Conservation (phyloP, 2,113 vertebrate genomes). For the Pteropus alecto region DNA sequence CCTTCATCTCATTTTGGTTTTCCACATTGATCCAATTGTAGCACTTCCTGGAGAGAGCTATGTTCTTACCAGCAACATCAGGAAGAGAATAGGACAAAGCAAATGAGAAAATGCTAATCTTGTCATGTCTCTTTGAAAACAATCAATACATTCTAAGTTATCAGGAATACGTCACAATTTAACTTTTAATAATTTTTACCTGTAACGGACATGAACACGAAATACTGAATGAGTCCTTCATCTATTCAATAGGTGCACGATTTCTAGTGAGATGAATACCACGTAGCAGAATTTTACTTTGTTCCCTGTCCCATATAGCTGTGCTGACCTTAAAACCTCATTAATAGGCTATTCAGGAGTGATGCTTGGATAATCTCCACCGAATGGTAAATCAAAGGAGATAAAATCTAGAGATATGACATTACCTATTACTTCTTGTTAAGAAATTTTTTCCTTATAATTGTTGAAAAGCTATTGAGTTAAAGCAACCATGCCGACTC, state of each 20-base stretch:
- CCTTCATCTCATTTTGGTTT: constrained; percentile 59
- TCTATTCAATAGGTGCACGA: neutral
- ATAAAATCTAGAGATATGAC: neutral
- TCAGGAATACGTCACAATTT: neutral
- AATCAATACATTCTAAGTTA: neutral
- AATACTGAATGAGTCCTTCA: neutral
- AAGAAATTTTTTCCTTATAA: neutral
- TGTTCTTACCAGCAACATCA: constrained; percentile 66
- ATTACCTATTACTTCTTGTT: neutral
- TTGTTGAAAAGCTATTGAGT: neutral
- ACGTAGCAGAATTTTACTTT: neutral
- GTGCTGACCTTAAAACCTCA: constrained; percentile 37
- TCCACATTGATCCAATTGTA: constrained; percentile 69
- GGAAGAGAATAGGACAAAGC: constrained; percentile 48
- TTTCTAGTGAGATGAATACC: neutral
- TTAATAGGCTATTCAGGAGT: neutral
- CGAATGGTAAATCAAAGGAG: neutral
- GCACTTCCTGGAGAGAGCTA: constrained; percentile 55
- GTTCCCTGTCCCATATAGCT: neutral
- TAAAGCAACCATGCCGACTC: neutral
- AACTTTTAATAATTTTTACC: constrained; percentile 2
- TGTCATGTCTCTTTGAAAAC: constrained; percentile 30
- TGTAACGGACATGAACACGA: constrained; percentile 8
- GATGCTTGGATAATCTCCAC: neutral
- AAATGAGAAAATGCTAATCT: constrained; percentile 29